Conservation (phyloP, 2,888 invertebrate species). For the Leptopilina syphax region DNA sequence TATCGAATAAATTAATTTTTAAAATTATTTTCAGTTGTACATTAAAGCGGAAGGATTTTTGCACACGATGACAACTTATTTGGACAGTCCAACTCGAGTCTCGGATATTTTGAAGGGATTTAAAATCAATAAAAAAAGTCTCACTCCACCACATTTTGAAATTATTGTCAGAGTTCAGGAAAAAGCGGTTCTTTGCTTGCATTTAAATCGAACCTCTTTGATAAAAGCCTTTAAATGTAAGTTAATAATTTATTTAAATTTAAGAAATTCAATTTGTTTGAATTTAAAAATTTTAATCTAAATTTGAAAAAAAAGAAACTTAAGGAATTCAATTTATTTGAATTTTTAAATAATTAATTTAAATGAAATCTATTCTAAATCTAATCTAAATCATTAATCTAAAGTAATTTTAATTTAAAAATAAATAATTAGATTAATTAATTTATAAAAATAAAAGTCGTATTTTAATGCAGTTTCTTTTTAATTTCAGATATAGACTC, state of each 20-base stretch:
- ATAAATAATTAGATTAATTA: too few relatives aligned
- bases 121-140: conserved; percentile 75
- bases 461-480: background rate
- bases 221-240: conserved; percentile 82
- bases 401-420: too few relatives aligned
- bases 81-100: conserved; percentile 79
- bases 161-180: conserved; percentile 83
- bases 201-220: conserved; percentile 83
- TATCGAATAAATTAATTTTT: background rate
- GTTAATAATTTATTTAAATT: conserved; percentile 61
- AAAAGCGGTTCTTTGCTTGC: conserved; percentile 83
- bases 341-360: too few relatives aligned
- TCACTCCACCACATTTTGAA: conserved; percentile 82
- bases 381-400: too few relatives aligned
- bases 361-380: too few relatives aligned
- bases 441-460: background rate
- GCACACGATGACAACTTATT: conserved; percentile 76
- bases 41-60: conserved; percentile 79
- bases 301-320: too few relatives aligned
- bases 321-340: too few relatives aligned
- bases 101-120: conserved; percentile 76
- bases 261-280: too few relatives aligned
- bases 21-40: conserved; percentile 78
- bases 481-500: conserved; percentile 62
- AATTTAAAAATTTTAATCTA: too few relatives aligned